A percentile compares a stretch with the other conserved stretches of the same genome.
Conservation (phyloP, 1,140 invertebrate species). For the Tribolium castaneum region DNA sequence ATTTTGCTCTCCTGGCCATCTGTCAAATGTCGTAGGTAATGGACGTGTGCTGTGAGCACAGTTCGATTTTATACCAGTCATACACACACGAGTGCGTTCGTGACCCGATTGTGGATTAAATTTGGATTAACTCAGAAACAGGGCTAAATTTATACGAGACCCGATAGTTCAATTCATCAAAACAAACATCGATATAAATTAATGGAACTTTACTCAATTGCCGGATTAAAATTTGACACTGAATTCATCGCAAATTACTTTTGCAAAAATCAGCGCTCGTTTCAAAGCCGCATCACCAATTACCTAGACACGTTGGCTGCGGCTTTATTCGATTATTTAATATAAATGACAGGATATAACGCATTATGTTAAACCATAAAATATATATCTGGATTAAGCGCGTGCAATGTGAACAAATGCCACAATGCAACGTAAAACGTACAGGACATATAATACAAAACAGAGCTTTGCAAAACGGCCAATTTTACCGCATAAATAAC, state of each 20-base stretch:
- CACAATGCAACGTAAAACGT: slow-evolving; percentile 8
- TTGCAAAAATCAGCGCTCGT: slow-evolving; percentile 4
- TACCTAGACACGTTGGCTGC: neutral
- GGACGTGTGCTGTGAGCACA: neutral
- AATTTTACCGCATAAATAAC: slow-evolving; percentile 17
- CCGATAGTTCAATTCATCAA: slow-evolving; percentile 34
- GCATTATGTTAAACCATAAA: slow-evolving; percentile 24
- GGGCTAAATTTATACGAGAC: slow-evolving; percentile 29
- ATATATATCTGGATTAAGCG: slow-evolving; percentile 10
- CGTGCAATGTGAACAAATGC: slow-evolving; percentile 13
- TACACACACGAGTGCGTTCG: slow-evolving; percentile 32
- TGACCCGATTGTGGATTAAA: slow-evolving; percentile 35
- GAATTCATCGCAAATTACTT: slow-evolving; percentile 14
- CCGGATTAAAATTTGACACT: slow-evolving; percentile 8
- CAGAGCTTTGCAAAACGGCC: neutral
- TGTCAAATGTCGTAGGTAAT: slow-evolving; percentile 35
- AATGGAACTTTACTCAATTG: slow-evolving; percentile 28
- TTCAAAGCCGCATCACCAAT: slow-evolving; percentile 8
- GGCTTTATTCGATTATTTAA: slow-evolving; percentile 12
- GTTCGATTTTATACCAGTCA: slow-evolving; percentile 33
- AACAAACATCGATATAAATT: slow-evolving; percentile 36
- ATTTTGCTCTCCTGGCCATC: slow-evolving; percentile 31
- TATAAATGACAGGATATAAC: neutral
- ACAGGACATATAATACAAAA: neutral
- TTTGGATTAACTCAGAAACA: slow-evolving; percentile 30